Conservation (phyloP, 1,140 invertebrate species). For the Eumeta japonica region DNA sequence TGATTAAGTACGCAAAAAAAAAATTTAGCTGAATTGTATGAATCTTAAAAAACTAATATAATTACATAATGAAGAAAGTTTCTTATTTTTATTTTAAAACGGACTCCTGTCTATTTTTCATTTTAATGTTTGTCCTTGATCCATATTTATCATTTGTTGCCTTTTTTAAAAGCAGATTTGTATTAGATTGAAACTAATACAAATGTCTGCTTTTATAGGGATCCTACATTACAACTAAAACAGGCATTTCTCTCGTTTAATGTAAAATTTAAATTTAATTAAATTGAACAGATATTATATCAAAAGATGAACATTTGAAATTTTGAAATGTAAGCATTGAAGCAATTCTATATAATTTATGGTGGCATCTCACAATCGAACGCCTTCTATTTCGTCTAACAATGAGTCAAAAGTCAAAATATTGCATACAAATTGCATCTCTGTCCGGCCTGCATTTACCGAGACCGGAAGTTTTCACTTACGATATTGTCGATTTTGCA, state of each 20-base stretch:
- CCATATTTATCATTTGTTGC: too few species aligned
- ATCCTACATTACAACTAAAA: conserved; percentile 17
- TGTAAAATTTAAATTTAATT: background rate
- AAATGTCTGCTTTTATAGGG: too few species aligned
- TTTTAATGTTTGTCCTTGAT: too few species aligned
- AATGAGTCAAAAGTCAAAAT: conserved; percentile 36
- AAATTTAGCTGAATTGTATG: too few species aligned
- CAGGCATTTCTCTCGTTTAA: background rate
- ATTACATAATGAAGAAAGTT: too few species aligned
- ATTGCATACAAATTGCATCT: conserved; percentile 38
- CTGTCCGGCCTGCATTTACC: conserved; percentile 8
- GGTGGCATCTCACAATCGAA: conserved; percentile 31
- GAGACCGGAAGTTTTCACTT: conserved; percentile 17
- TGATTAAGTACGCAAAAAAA: too few species aligned
- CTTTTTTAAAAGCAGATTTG: too few species aligned
- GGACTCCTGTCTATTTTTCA: too few species aligned
- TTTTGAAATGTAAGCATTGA: too few species aligned
- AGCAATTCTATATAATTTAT: conserved; percentile 29
- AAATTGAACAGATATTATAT: background rate
- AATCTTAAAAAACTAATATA: too few species aligned
- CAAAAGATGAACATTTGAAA: conserved; percentile 12
- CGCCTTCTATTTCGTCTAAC: conserved; percentile 12
- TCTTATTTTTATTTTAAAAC: too few species aligned
- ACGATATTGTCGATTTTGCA: conserved; percentile 6
- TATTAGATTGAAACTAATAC: too few species aligned